Evolutionary conservation across 2,113 vertebrate species (phyloP), one percentile per base, ranked within the genome.

Genomic region (Smithornis capensis): DNA sequence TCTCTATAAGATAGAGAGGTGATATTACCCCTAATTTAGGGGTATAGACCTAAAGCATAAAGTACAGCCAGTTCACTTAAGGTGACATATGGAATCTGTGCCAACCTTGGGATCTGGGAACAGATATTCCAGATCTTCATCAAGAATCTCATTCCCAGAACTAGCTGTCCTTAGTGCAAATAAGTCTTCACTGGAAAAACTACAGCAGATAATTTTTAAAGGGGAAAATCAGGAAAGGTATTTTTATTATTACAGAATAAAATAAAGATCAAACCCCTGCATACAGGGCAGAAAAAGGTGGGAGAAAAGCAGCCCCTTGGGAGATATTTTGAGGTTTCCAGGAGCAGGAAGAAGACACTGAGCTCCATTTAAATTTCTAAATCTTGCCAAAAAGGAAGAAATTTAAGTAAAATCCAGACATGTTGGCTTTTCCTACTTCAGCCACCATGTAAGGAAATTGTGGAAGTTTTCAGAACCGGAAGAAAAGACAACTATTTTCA

Each of bases 71-170:
- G 17, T 21, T 62, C 47, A 29, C 14, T n/a, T 8, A 4, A 71
- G 52, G 29, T 33, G 64, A 33, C 16, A 7, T 0, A 0, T 2
- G 47, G 64, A 49, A 40, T 9, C n/a, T 19, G 14, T 9, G 44
- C 16, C 45, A 82, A 12, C 47, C 37, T 31, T 31, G 25, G 33
- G 11, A 70, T 27, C 18, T 70, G 65, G 56, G 52, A 60, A 12
- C 11, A 17, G 38, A 28, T 8, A 57, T 38, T n/a, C 74, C 31
- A 3, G 10, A 21, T 21, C 14, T 45, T 53, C 35, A 31, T 44
- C 38, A 29, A 50, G n/a, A n/a, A 38, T 27, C 27, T 52, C 31
- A 25, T 9, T 17, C 15, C 33, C 2, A 4, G 10, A 40, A 64
- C 12, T 2, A 27, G 21, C 42, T 49, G 18, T 45, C 68, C 40